A percentile compares a stretch with the other conserved stretches of the same genome.
These are phyloP conservation scores for Zoanthus sansibaricus DNA, from an alignment of 92 coral and sea anemone genomes.

Conservation along the genomic window DNA sequence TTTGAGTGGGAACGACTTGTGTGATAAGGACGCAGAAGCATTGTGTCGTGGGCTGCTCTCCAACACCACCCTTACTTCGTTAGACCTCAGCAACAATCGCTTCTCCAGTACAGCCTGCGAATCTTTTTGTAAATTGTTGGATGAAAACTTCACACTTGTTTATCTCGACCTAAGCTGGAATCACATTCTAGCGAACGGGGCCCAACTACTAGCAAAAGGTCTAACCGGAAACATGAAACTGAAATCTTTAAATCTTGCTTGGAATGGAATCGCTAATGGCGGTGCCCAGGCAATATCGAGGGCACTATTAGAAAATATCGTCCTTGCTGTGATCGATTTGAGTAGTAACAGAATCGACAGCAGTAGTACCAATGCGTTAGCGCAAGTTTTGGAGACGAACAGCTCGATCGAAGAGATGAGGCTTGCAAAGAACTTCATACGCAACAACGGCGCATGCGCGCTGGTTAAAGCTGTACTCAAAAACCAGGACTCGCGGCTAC, in stretches of 20 bases:
- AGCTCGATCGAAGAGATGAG: slow-evolving; percentile 69
- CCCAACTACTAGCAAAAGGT: slow-evolving; percentile 73
- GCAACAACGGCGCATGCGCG: slow-evolving; percentile 81
- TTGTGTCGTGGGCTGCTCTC: slow-evolving; percentile 65
- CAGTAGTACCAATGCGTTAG: slow-evolving; percentile 61
- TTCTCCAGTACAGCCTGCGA: slow-evolving; percentile 80
- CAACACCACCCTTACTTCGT: slow-evolving; percentile 68
- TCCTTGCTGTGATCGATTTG: slow-evolving; percentile 71
- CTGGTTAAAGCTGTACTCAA: slow-evolving; percentile 66
- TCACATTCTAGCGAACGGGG: slow-evolving; percentile 83
- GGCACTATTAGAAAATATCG: slow-evolving; percentile 71
- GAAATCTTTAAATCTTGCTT: slow-evolving; percentile 80
- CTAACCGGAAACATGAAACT: slow-evolving; percentile 81
- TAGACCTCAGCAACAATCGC: slow-evolving; percentile 81
- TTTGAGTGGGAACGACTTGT: slow-evolving; percentile 76
- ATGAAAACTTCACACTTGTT: slow-evolving; percentile 75
- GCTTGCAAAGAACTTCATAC: slow-evolving; percentile 76
- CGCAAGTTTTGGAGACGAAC: slow-evolving; percentile 62
- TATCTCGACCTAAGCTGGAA: slow-evolving; percentile 87
- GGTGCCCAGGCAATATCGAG: slow-evolving; percentile 76
- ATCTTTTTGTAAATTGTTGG: slow-evolving; percentile 67
- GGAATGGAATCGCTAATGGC: slow-evolving; percentile 83
- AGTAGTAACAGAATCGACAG: slow-evolving; percentile 78
- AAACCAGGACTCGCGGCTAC: slow-evolving; percentile 68
- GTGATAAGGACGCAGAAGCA: slow-evolving; percentile 79